Base-by-base conservation (phyloP, 1,140 invertebrate species). In the Leptoteleia sp. region DNA sequence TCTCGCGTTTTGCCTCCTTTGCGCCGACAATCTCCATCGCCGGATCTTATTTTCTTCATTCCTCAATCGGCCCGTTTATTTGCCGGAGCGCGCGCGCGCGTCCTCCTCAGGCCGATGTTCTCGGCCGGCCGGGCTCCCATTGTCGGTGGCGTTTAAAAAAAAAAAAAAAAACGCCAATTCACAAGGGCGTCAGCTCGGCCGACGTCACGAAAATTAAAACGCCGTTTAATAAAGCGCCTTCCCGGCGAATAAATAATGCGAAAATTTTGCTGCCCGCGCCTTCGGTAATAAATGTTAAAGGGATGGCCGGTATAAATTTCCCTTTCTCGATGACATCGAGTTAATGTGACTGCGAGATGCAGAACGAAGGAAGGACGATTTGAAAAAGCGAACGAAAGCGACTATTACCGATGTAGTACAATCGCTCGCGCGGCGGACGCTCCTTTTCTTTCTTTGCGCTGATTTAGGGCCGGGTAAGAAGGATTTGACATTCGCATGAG, bases 401-500 rank as follows among this genome's bases (percentile, higher is more conserved):
- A 72, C 76, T 78, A 72, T 78, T 72, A 78, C 67, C 61, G 38
- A 67, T 78, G 76, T 71, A 71, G 54, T 67, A 78, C 75, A 78
- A 78, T 78, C 75, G 72, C 62, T 76, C 31, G 72, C 54, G 57
- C 57, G 40, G 47, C 61, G 47, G n/a, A 72, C 31, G 54, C 61
- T 78, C 67, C 61, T 78, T 78, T 78, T 78, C 75, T 78, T 78
- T 78, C 61, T 54, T 61, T 52, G 12, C 67, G 54, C 61, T 78
- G 75, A 78, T 78, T 78, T 78, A 78, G 61, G 55, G 75, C 54
- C 43, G 13, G 19, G 9, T 22, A 65, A 70, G 67, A 71, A 62
- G 75, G 54, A 78, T 78, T 78, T 78, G 75, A 71, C 75, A 50
- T 61, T 77, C 75, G 75, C 75, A 77, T 77, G 75, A 77, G 75